Conservation (phyloP, 2,888 invertebrate genomes). For the Caenorhabditis panamensis region DNA sequence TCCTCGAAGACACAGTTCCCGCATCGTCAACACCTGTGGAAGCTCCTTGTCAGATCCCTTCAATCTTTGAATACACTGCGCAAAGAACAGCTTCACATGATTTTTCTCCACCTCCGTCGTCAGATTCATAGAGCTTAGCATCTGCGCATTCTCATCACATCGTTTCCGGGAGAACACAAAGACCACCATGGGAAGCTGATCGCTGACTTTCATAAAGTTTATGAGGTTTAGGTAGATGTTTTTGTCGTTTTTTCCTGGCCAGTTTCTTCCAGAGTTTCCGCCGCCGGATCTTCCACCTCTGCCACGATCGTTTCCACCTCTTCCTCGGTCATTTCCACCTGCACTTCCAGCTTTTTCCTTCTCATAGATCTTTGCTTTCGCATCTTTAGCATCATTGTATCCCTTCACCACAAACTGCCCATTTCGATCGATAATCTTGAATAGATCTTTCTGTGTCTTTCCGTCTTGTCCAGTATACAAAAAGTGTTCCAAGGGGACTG, state of each 20-base stretch:
- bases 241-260: conserved; percentile 85
- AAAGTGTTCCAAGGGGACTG: conserved; percentile 95
- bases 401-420: conserved; percentile 85
- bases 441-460: conserved; percentile 80
- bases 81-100: conserved; percentile 90
- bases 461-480: conserved; percentile 83
- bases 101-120: conserved; percentile 89
- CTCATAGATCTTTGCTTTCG: conserved; percentile 55
- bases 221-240: conserved; percentile 90
- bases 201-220: conserved; percentile 88
- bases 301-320: conserved; percentile 35
- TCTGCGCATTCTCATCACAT: conserved; percentile 87
- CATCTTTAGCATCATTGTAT: conserved; percentile 65
- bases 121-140: conserved; percentile 86
- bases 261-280: conserved; percentile 42
- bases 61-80: conserved; percentile 88
- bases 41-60: conserved; percentile 91
- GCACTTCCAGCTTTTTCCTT: conserved; percentile 28
- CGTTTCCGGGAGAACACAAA: conserved; percentile 92
- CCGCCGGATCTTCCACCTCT: conserved; percentile 20
- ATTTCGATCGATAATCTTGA: conserved; percentile 87
- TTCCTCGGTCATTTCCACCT: conserved; percentile 22
- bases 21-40: conserved; percentile 89
- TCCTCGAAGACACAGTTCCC: conserved; percentile 86
- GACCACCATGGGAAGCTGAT: conserved; percentile 93